Percentiles rank a stretch among this genome's conserved stretches.
Conservation (phyloP, 1,140 invertebrate species). For the Drosophila gunungcola region DNA sequence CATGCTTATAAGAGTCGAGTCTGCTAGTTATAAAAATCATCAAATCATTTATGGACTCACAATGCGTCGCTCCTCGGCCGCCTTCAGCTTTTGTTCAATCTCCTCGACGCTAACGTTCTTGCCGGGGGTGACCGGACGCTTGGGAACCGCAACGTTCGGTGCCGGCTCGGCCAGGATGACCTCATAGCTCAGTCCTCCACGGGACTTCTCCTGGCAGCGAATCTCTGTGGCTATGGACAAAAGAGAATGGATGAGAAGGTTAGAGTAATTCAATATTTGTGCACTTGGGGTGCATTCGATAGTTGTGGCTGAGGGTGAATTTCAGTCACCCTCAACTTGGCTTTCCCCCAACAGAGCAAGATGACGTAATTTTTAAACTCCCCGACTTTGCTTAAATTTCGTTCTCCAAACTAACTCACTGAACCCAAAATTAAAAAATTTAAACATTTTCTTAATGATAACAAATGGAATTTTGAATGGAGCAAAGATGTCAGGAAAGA, state of each 20-base stretch:
- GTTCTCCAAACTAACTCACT: no score
- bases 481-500: no score
- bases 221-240: slow-evolving; percentile 92
- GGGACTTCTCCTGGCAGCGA: slow-evolving; percentile 94
- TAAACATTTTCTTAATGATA: no score
- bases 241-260: slow-evolving; percentile 7
- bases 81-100: slow-evolving; percentile 95
- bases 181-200: slow-evolving; percentile 96
- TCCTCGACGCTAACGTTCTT: slow-evolving; percentile 91
- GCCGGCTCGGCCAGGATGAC: slow-evolving; percentile 95
- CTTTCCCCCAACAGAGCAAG: background rate
- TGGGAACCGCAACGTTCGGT: slow-evolving; percentile 86
- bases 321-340: slow-evolving; percentile 20
- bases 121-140: slow-evolving; percentile 87
- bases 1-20: no score
- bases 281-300: slow-evolving; percentile 35
- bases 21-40: no score
- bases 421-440: no score
- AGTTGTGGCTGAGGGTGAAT: slow-evolving; percentile 32
- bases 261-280: slow-evolving; percentile 65
- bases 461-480: no score
- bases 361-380: slow-evolving; percentile 44
- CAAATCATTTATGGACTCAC: slow-evolving; percentile 81
- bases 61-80: slow-evolving; percentile 95
- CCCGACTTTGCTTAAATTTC: background rate